Percentiles rank a stretch among this genome's conserved stretches.
phyloP scores from a whole-genome alignment of 2,888 invertebrate genomes.

The Apeira syringaria region DNA sequence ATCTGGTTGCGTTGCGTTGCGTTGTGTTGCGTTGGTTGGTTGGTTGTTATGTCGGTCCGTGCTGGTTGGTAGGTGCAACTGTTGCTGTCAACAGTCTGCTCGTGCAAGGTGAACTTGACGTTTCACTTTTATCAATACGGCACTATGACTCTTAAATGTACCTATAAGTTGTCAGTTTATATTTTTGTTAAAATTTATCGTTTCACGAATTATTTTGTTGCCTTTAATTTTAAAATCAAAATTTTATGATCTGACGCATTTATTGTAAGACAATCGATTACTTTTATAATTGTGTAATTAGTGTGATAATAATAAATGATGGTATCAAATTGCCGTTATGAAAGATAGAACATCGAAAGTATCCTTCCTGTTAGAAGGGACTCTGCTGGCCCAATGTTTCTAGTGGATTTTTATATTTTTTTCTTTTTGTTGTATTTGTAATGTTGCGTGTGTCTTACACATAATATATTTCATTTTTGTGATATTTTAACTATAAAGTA shows the following conservation, averaged over 20 bases:
- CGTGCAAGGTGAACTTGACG: conserved; percentile 34
- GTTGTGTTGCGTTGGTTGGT: conserved; percentile 55
- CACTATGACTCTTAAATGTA: conserved; percentile 73
- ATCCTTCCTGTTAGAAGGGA: conserved; percentile 84
- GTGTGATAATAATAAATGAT: conserved; percentile 81
- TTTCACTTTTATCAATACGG: conserved; percentile 83
- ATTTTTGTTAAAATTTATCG: conserved; percentile 79
- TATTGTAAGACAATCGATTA: conserved; percentile 84
- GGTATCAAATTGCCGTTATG: conserved; percentile 82
- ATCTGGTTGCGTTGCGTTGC: conserved; percentile 61
- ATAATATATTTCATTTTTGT: conserved; percentile 85
- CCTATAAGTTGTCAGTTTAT: conserved; percentile 74
- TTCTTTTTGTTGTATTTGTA: conserved; percentile 83
- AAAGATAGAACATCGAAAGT: conserved; percentile 83
- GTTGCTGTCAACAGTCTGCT: conserved; percentile 24
- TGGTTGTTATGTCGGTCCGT: conserved; percentile 52
- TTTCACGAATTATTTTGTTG: conserved; percentile 80
- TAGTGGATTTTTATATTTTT: conserved; percentile 82
- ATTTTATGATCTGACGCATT: conserved; percentile 84
- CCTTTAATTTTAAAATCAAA: conserved; percentile 80
- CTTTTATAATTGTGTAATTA: conserved; percentile 83
- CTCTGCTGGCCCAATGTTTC: conserved; percentile 82
- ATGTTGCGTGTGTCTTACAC: conserved; percentile 85
- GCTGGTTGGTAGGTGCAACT: conserved; percentile 32
- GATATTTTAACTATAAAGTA: conserved; percentile 85